Percentiles rank a stretch among this genome's conserved stretches.
Evolutionary conservation across 2,797 vertebrate species (phyloP).

Genomic region (Acanthurus tractus): DNA sequence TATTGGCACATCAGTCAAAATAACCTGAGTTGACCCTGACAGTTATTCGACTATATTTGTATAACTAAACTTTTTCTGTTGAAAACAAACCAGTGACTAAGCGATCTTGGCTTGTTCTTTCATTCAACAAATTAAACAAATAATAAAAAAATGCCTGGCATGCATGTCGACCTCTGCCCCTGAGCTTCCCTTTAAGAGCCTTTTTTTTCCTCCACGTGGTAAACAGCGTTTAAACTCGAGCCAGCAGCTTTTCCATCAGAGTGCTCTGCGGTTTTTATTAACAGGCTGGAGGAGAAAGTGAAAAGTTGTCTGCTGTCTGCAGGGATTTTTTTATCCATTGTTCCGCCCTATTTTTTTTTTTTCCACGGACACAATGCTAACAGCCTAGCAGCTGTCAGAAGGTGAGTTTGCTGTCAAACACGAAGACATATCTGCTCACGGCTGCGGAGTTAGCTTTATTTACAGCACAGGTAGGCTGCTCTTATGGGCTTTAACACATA

Average conservation of each 20-base stretch:
- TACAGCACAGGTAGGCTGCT: conserved; percentile 18
- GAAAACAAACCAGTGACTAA: neutral
- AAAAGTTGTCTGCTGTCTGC: neutral
- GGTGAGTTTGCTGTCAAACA: neutral
- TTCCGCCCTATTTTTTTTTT: conserved; percentile 28
- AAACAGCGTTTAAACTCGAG: neutral
- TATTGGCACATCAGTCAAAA: no score
- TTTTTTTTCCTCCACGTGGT: neutral
- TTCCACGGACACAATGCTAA: neutral
- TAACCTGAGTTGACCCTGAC: no score
- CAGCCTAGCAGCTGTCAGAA: neutral
- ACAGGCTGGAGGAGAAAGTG: neutral
- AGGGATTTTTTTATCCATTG: neutral
- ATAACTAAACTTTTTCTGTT: no score
- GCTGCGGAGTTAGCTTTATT: neutral
- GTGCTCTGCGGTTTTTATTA: neutral
- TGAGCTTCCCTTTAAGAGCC: neutral
- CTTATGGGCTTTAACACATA: fast-evolving
- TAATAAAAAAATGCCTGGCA: neutral
- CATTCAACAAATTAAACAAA: neutral
- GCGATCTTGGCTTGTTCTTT: neutral
- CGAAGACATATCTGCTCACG: neutral
- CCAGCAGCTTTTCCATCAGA: neutral
- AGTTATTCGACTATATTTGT: no score
- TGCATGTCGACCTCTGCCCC: neutral